These are phyloP conservation scores for Byasa hedistus DNA, from an alignment of 2,888 invertebrate species.

Conservation along the genomic window DNA sequence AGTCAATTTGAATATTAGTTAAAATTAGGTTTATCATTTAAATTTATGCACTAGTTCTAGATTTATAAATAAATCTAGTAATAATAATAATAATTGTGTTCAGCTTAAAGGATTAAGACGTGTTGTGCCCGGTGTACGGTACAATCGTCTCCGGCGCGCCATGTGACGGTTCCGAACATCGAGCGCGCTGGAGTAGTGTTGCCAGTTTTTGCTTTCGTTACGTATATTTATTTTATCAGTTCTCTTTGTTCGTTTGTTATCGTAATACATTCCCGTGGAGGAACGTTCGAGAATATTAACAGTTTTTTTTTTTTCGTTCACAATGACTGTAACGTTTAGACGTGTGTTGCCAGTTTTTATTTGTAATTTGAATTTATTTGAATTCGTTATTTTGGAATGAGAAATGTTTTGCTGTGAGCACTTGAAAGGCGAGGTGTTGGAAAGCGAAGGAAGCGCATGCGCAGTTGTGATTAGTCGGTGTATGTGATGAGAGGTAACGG, in stretches of 20 bases:
- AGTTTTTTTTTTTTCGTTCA: background rate
- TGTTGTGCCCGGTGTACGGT: constrained; percentile 49
- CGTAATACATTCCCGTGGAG: background rate
- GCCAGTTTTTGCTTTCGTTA: constrained; percentile 18
- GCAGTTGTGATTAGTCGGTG: background rate
- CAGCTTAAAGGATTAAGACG: constrained; percentile 51
- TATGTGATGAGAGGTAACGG: constrained; percentile 19
- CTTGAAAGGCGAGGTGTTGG: too few species aligned
- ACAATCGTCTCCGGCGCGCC: constrained; percentile 70
- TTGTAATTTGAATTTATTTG: too few species aligned
- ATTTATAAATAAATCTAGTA: too few species aligned
- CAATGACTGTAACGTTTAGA: background rate
- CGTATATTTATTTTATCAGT: background rate
- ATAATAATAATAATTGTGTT: constrained; percentile 14
- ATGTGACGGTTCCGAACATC: constrained; percentile 67
- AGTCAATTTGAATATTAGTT: too few species aligned
- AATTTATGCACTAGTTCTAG: too few species aligned
- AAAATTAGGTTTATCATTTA: too few species aligned
- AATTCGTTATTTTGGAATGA: too few species aligned
- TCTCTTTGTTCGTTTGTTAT: background rate
- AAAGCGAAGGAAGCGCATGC: too few species aligned
- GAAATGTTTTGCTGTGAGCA: too few species aligned
- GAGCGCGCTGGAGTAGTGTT: constrained; percentile 46
- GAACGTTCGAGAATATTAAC: background rate
- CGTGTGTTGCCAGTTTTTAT: too few species aligned